Percentiles rank a stretch among this genome's conserved stretches.
phyloP scores from a whole-genome alignment of 1,140 invertebrate genomes.

The Mesaphorura yosii region DNA sequence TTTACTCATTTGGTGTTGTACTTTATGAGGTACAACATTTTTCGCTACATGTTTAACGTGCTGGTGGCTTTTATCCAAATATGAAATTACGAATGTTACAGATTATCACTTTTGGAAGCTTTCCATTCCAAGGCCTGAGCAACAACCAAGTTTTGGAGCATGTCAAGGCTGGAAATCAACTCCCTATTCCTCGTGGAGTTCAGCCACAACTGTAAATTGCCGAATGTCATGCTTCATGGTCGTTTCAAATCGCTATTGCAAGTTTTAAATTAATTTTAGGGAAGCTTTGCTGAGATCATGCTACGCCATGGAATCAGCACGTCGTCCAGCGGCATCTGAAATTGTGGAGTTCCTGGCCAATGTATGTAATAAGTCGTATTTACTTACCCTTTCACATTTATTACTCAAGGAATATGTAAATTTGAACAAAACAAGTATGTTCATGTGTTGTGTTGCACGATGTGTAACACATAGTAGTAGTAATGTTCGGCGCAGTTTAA shows the following conservation, averaged over 20 bases:
- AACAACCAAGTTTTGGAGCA: slow-evolving; percentile 72
- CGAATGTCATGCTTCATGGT: not conserved
- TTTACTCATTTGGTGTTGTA: slow-evolving; percentile 75
- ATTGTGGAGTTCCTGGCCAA: slow-evolving; percentile 64
- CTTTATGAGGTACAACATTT: slow-evolving; percentile 66
- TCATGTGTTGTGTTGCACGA: too few species aligned
- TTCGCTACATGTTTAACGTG: slow-evolving; percentile 67
- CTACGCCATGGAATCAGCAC: slow-evolving; percentile 56
- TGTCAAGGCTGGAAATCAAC: slow-evolving; percentile 59
- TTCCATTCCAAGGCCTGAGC: slow-evolving; percentile 71
- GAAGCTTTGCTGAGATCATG: slow-evolving; percentile 61
- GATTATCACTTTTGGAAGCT: slow-evolving; percentile 74
- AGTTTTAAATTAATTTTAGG: slow-evolving; percentile 40
- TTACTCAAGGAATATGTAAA: too few species aligned
- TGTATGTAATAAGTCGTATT: too few species aligned
- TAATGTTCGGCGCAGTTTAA: not conserved
- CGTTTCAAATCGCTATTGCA: not conserved
- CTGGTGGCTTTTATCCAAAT: too few species aligned
- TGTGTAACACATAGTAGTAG: too few species aligned
- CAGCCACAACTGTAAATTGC: slow-evolving; percentile 64
- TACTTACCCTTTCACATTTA: too few species aligned
- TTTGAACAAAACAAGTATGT: too few species aligned
- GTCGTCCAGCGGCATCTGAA: slow-evolving; percentile 59
- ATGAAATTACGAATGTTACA: too few species aligned
- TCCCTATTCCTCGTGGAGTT: slow-evolving; percentile 58